phyloP scores from a whole-genome alignment of 2,113 vertebrate genomes.

The Alethe castanea region DNA sequence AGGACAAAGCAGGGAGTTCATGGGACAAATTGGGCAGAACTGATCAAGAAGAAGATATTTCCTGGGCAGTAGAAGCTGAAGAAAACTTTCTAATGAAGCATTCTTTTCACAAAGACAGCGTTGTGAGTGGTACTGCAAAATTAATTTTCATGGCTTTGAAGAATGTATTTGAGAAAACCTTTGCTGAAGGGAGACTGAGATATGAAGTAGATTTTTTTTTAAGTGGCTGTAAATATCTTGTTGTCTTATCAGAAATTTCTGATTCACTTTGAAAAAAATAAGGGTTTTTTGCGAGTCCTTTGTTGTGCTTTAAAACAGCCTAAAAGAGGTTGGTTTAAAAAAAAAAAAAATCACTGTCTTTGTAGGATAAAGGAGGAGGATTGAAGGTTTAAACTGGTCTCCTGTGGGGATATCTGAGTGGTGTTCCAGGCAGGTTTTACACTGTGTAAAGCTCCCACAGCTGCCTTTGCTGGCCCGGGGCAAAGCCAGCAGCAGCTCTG shows the following conservation, averaged over 20 bases:
- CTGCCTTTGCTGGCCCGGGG: background rate
- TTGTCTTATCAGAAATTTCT: background rate
- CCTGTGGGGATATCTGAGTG: background rate
- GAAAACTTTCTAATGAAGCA: background rate
- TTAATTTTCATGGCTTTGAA: background rate
- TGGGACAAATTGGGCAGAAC: background rate
- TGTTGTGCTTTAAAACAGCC: background rate
- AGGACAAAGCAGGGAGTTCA: background rate
- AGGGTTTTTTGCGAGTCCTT: background rate
- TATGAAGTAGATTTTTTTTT: background rate
- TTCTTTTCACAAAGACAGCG: background rate
- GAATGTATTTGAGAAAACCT: background rate
- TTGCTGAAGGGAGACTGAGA: background rate
- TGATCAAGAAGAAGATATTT: background rate
- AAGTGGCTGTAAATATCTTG: background rate
- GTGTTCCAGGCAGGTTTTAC: background rate
- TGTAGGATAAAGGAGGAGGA: background rate
- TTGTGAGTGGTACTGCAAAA: background rate
- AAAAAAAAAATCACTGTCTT: accelerated
- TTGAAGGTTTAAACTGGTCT: background rate
- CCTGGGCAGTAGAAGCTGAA: background rate
- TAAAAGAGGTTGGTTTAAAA: background rate
- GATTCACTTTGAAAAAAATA: background rate
- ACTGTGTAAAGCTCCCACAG: background rate
- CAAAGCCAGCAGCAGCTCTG: background rate